These are phyloP conservation scores for Sthenelais limicola DNA, from an alignment of 2,888 invertebrate species.

Conservation along the genomic window DNA sequence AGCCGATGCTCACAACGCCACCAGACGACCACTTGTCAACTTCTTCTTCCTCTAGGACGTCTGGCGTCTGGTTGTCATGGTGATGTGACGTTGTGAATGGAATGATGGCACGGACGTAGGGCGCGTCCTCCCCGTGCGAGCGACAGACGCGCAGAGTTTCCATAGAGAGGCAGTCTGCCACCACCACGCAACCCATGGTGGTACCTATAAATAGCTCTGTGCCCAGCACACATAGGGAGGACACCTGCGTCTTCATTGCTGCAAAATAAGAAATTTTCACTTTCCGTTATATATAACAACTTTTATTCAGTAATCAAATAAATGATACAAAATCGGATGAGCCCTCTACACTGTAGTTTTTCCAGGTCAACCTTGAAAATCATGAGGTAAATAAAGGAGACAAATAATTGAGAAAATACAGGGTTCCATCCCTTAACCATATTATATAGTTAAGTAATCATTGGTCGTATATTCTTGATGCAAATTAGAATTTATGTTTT, in stretches of 20 bases:
- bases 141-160: slow-evolving; percentile 93
- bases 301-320: too few relatives aligned
- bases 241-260: slow-evolving; percentile 77
- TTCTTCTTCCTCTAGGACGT: neutral
- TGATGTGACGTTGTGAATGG: slow-evolving; percentile 32
- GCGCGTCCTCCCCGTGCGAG: slow-evolving; percentile 53
- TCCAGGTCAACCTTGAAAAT: too few relatives aligned
- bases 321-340: too few relatives aligned
- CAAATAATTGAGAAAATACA: too few relatives aligned
- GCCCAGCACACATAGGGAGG: slow-evolving; percentile 79
- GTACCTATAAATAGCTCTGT: slow-evolving; percentile 87
- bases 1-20: slow-evolving; percentile 45
- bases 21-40: neutral
- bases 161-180: slow-evolving; percentile 86
- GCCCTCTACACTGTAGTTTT: too few relatives aligned
- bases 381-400: too few relatives aligned
- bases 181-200: slow-evolving; percentile 93
- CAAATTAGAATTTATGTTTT: too few relatives aligned
- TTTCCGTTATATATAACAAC: neutral
- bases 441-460: too few relatives aligned
- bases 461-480: too few relatives aligned
- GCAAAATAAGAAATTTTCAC: slow-evolving; percentile 45
- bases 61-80: neutral
- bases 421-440: too few relatives aligned
- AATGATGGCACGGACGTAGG: slow-evolving; percentile 45